A percentile compares a stretch with the other conserved stretches of the same genome.
Conservation (phyloP, 2,797 vertebrate species). For the Brotula barbata region DNA sequence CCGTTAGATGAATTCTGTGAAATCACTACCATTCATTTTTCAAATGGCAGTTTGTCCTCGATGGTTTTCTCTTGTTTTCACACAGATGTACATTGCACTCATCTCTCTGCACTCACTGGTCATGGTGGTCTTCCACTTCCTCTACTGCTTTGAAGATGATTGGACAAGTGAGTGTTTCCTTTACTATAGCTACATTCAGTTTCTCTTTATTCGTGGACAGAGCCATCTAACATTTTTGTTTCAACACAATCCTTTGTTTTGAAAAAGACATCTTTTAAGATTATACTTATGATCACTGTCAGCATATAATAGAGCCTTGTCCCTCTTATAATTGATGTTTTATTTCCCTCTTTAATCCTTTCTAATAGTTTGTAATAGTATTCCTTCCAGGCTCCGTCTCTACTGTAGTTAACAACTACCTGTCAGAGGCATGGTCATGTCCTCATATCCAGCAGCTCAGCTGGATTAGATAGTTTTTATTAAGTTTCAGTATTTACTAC, state of each 20-base stretch:
- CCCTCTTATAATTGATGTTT: neutral
- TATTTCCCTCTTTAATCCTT: neutral
- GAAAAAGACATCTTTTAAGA: neutral
- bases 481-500: too few species aligned
- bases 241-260: too few species aligned
- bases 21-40: neutral
- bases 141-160: conserved; percentile 98
- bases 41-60: neutral
- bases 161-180: conserved; percentile 93
- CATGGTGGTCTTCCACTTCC: conserved; percentile 98
- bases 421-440: conserved; percentile 7
- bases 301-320: neutral
- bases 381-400: conserved; percentile 7
- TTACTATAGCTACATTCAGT: conserved; percentile 13
- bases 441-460: conserved; percentile 2
- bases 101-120: conserved; percentile 91
- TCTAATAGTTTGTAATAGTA: neutral
- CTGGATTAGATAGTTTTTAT: too few species aligned
- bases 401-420: conserved; percentile 5
- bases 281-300: neutral
- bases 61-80: conserved; percentile 11
- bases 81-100: conserved; percentile 98
- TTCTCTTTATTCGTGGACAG: neutral
- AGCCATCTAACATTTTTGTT: too few species aligned
- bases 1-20: neutral